Percentiles rank a stretch among this genome's conserved stretches.
phyloP scores from a whole-genome alignment of 2,797 vertebrate species.

The Dendrocincla fuliginosa region DNA sequence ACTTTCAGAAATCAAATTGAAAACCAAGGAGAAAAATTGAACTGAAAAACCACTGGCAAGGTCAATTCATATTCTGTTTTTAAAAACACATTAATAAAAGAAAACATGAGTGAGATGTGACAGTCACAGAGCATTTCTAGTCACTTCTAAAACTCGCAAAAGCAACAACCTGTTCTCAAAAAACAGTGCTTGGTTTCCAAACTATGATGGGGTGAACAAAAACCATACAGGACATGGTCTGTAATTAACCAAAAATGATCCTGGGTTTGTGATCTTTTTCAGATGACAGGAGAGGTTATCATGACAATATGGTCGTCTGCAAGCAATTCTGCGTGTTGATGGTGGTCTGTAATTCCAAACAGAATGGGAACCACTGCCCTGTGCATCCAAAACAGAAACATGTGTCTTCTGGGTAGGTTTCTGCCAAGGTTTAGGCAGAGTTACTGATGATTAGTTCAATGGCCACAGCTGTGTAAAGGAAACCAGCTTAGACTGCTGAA shows the following conservation, averaged over 20 bases:
- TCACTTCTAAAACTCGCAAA: neutral
- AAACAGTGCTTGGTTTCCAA: neutral
- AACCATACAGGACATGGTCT: neutral
- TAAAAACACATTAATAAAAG: neutral
- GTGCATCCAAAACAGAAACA: constrained; percentile 33
- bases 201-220: neutral
- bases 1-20: constrained; percentile 25
- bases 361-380: neutral
- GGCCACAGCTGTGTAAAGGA: neutral
- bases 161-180: neutral
- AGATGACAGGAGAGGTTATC: neutral
- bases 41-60: neutral
- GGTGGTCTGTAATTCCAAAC: constrained; percentile 52
- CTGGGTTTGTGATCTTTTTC: neutral
- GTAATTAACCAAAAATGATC: constrained; percentile 30
- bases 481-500: neutral
- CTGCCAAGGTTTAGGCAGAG: neutral
- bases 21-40: neutral
- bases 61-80: neutral
- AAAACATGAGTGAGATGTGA: neutral
- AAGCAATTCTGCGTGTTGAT: constrained; percentile 27
- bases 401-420: constrained; percentile 19
- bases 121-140: neutral
- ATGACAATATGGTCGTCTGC: neutral
- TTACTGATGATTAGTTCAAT: neutral